Conservation (phyloP, 2,113 vertebrate species). For the Lampris megalopsis region DNA sequence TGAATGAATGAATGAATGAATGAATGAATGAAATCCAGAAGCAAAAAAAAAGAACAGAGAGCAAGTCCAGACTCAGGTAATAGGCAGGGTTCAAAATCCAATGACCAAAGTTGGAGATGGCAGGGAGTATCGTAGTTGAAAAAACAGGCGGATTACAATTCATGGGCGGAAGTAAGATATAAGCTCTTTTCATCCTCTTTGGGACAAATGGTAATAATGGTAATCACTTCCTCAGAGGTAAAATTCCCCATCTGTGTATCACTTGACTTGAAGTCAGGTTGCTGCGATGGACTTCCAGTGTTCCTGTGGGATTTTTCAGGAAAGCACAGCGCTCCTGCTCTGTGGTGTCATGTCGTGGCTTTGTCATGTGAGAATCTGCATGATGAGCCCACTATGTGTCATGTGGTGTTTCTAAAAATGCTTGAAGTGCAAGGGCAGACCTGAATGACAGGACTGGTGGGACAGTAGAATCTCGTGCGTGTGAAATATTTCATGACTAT, state of each 20-base stretch:
- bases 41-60: no score
- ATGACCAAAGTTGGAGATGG: no score
- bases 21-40: no score
- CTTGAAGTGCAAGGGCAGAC: neutral
- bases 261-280: slow-evolving; percentile 27
- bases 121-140: no score
- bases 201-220: no score
- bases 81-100: no score
- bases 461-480: neutral
- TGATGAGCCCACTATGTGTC: slow-evolving; percentile 6
- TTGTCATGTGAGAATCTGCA: slow-evolving; percentile 14
- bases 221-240: neutral
- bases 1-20: no score
- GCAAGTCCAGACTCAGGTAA: no score
- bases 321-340: neutral
- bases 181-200: no score
- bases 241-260: neutral
- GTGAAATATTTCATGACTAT: neutral
- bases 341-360: neutral
- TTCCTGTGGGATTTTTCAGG: neutral
- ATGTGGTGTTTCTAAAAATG: slow-evolving; percentile 3
- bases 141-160: no score
- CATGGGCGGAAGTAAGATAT: no score
- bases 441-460: neutral
- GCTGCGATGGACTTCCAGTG: slow-evolving; percentile 9